Evolutionary conservation across 2,113 vertebrate species (phyloP), one percentile per base, ranked within the genome.

Genomic region (Mionectes macconnelli): DNA sequence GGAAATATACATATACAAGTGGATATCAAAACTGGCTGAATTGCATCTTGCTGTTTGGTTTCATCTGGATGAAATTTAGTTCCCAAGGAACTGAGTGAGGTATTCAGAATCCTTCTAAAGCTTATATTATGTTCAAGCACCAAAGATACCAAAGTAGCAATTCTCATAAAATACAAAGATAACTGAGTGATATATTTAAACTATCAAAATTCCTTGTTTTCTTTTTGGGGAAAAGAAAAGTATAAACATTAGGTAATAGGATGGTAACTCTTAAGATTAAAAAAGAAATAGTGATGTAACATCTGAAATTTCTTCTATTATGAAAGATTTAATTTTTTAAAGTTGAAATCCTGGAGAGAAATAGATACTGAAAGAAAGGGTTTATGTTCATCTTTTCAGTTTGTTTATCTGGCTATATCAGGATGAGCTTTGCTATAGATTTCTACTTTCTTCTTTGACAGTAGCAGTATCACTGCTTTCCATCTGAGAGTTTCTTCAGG

Each of bases 401-500:
- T 76, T 78, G 37, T 82, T 87, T 90, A 85, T 92, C 69, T 77
- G 73, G 30, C 25, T 94, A 12, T 89, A 76, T 93, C 69, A 87
- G 84, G 80, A 82, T 89, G 35, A 86, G 19, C 72, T 87, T 86
- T 84, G 35, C 21, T 85, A 30, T 68, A 72, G 45, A 64, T 87
- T 95, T 95, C 82, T 76, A 53, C 56, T 60, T 94, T 63, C 59
- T 90, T 16, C 37, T 78, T 92, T 93, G 39, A 82, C 42, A 67
- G 50, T 35, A 73, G 39, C 45, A 44, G 27, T 92, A 91, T 77
- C 92, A 89, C 23, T n/a, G 74, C 14, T 55, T 95, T 88, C 40
- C 20, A 52, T 70, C 72, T 76, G 40, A 91, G 73, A 59, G 20
- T 92, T 80, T 78, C 66, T 59, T 66, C 73, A 70, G 63, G 68